Percentiles rank a stretch among this genome's conserved stretches.
phyloP scores from a whole-genome alignment of 2,113 vertebrate genomes.

The Polypterus bichir region DNA sequence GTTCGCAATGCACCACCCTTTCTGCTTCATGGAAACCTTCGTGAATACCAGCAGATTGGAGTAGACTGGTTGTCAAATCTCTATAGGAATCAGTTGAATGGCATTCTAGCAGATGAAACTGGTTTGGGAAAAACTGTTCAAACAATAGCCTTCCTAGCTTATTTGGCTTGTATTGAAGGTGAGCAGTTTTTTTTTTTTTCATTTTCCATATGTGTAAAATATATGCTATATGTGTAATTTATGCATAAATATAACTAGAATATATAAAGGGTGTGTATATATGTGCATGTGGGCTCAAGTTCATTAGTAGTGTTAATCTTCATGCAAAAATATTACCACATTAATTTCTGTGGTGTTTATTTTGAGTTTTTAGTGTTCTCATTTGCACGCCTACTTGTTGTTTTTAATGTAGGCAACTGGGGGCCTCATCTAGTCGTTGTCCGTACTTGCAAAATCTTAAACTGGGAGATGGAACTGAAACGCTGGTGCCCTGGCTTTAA shows the following conservation, averaged over 20 bases:
- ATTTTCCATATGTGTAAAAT: neutral
- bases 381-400: neutral
- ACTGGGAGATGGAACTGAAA: constrained; percentile 82
- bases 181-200: constrained; percentile 8
- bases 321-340: too few species aligned
- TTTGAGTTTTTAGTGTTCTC: too few species aligned
- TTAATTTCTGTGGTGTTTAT: too few species aligned
- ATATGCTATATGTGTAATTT: neutral
- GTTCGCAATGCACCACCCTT: constrained; percentile 54
- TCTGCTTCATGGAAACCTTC: constrained; percentile 64
- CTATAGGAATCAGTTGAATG: constrained; percentile 75
- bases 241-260: too few species aligned
- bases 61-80: constrained; percentile 77
- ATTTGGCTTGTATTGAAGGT: constrained; percentile 78
- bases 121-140: constrained; percentile 81
- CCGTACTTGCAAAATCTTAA: constrained; percentile 71
- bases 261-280: too few species aligned
- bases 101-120: constrained; percentile 76
- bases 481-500: constrained; percentile 85
- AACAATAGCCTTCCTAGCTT: constrained; percentile 80
- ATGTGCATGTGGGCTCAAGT: too few species aligned
- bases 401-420: constrained; percentile 59
- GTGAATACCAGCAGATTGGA: constrained; percentile 81
- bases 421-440: constrained; percentile 83
- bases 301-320: too few species aligned